phyloP scores from a whole-genome alignment of 2,888 invertebrate species.

The Microctonus aethiopoides region DNA sequence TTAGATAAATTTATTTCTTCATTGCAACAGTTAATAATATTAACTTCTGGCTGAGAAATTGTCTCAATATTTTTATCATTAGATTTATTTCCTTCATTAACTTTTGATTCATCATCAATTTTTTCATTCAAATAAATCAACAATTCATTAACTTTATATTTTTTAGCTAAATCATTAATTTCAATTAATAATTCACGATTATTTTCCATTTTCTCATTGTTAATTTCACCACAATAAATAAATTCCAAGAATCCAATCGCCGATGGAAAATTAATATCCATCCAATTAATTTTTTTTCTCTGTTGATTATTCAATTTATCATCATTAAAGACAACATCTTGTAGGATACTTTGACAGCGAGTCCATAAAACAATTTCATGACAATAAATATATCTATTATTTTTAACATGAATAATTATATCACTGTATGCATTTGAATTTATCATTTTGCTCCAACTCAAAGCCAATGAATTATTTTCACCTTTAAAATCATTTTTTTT shows the following conservation, averaged over 20 bases:
- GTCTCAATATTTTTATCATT: background rate
- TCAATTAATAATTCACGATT: constrained; percentile 36
- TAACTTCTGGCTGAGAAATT: background rate
- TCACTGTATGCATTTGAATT: constrained; percentile 65
- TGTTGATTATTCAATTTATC: background rate
- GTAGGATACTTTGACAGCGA: constrained; percentile 64
- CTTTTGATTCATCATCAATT: background rate
- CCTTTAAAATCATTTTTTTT: background rate
- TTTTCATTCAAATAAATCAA: constrained; percentile 51
- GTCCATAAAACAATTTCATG: constrained; percentile 67
- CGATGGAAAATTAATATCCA: constrained; percentile 48
- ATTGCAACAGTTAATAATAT: background rate
- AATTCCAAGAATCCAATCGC: constrained; percentile 64
- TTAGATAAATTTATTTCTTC: background rate
- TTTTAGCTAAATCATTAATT: constrained; percentile 53
- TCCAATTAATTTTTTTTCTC: constrained; percentile 54
- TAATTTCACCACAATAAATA: constrained; percentile 60
- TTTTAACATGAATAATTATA: constrained; percentile 61
- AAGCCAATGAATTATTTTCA: constrained; percentile 42
- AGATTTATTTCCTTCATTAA: background rate
- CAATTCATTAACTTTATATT: constrained; percentile 55
- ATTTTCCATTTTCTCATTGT: constrained; percentile 45
- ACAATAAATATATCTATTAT: constrained; percentile 62
- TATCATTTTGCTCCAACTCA: constrained; percentile 60
- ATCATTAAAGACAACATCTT: constrained; percentile 53